A percentile compares a stretch with the other conserved stretches of the same genome.
phyloP scores from a whole-genome alignment of 2,888 invertebrate species.

The Dryobotodes eremita region DNA sequence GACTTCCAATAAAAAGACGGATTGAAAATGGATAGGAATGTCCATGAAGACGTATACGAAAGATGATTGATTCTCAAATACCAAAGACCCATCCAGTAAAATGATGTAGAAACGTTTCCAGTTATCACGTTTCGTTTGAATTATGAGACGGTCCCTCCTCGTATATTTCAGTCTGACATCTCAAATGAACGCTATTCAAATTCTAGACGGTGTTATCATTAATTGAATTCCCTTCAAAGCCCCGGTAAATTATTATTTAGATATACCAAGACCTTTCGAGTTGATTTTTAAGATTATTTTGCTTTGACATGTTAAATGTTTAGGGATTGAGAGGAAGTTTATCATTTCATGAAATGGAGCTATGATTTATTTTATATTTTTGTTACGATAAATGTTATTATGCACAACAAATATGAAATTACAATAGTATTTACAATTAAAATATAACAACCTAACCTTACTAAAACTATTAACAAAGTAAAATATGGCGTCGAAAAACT shows the following conservation, averaged over 20 bases:
- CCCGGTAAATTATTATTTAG: constrained; percentile 61
- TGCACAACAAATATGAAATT: too few relatives aligned
- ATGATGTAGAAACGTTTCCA: constrained; percentile 28
- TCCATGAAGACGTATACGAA: too few relatives aligned
- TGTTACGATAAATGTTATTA: too few relatives aligned
- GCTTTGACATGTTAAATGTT: constrained; percentile 24
- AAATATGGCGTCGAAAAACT: too few relatives aligned
- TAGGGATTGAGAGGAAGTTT: not conserved
- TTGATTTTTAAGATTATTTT: constrained; percentile 36
- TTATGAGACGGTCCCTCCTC: constrained; percentile 70
- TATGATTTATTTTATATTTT: too few relatives aligned
- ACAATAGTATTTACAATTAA: too few relatives aligned
- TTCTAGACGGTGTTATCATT: constrained; percentile 66
- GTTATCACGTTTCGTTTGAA: constrained; percentile 70
- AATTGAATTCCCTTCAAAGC: constrained; percentile 68
- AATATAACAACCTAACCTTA: too few relatives aligned
- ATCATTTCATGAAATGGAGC: not conserved
- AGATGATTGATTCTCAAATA: not conserved
- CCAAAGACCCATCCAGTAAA: constrained; percentile 35
- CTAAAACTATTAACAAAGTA: too few relatives aligned
- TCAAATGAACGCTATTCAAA: constrained; percentile 69
- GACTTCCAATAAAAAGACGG: too few relatives aligned
- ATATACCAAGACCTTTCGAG: constrained; percentile 23
- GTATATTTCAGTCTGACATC: constrained; percentile 70
- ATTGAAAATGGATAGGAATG: too few relatives aligned